These are phyloP conservation scores for Buphagus erythrorhynchus DNA, from an alignment of 2,797 vertebrate genomes.

Conservation along the genomic window DNA sequence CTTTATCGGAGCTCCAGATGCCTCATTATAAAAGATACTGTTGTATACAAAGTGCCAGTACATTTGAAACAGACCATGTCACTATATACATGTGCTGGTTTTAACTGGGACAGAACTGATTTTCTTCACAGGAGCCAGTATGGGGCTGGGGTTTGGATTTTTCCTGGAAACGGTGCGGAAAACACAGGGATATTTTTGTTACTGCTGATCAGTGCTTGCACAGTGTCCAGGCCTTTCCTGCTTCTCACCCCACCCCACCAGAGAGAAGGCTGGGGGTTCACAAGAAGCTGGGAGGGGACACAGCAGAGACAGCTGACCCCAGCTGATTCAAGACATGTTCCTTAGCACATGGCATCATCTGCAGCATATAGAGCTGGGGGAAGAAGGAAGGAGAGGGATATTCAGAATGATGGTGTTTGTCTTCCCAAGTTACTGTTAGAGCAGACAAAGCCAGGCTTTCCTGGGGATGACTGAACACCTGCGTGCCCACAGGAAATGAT, in stretches of 20 bases:
- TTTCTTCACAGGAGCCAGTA: not conserved
- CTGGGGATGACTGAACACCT: not conserved
- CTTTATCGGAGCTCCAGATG: not conserved
- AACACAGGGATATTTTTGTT: rapidly evolving
- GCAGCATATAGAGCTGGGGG: not conserved
- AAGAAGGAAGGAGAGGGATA: not conserved
- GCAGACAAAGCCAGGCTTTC: not conserved
- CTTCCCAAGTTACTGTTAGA: not conserved
- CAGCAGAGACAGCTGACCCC: not conserved
- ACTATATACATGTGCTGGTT: not conserved
- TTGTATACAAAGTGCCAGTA: not conserved
- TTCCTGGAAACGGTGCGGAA: not conserved
- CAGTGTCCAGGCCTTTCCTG: rapidly evolving
- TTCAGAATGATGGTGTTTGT: not conserved
- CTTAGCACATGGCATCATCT: no score
- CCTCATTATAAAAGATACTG: not conserved
- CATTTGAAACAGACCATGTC: not conserved
- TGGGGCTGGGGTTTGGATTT: not conserved
- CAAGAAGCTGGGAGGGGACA: not conserved
- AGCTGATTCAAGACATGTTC: not conserved
- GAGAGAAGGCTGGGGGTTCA: not conserved
- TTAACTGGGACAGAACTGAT: not conserved
- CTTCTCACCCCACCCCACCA: not conserved
- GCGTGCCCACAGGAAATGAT: not conserved
- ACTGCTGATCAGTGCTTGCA: not conserved